Base-by-base conservation (phyloP, 2,113 vertebrate genomes). In the Onychorhynchus coronatus region DNA sequence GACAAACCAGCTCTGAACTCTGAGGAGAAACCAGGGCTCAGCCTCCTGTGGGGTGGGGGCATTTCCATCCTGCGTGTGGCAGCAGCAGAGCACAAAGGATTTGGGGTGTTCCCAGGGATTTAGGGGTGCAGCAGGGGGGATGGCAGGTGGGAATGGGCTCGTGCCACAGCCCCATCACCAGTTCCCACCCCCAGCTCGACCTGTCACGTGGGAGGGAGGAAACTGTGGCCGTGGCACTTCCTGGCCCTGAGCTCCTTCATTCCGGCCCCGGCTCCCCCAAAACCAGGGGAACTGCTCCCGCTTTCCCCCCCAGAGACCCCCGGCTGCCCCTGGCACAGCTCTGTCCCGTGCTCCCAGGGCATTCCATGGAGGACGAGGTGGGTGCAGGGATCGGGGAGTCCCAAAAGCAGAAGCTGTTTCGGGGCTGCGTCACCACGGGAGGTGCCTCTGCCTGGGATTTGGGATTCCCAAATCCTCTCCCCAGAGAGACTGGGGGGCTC, bases 341-440 rank as follows among this genome's bases (percentile, higher is more conserved):
- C 5, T 7, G 8, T 1, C 23, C 78, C 25, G 8, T 12, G 53
- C 72, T 50, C 6, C 25, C 5, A 0, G 76, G 17, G 4, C 0
- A 11, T 1, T 3, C 58, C 23, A 96, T 97, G 98, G 98, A 98
- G 95, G 95, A 83, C 2, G 97, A 98, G 98, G 98, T 98, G 89
- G 95, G 98, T 89, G 35, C 73, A 3, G 30, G 27, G 11, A 0
- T 2, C 0, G n/a, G 71, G 77, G 7, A 0, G n/a, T 16, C 78
- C 23, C 44, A 0, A 14, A 28, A 35, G 71, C 37, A 75, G 88
- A 23, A 65, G 39, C 30, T 11, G 23, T 10, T 12, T 2, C 3
- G 0, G 13, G 11, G 4, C 71, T 35, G 72, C 5, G 12, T 50
- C 46, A 42, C 1, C 0, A 20, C 2, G 11, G 5, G 22, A 6